Percentiles rank a stretch among this genome's conserved stretches.
Evolutionary conservation across 2,888 invertebrate genomes (phyloP).

Genomic region (Mesoligia furuncula): DNA sequence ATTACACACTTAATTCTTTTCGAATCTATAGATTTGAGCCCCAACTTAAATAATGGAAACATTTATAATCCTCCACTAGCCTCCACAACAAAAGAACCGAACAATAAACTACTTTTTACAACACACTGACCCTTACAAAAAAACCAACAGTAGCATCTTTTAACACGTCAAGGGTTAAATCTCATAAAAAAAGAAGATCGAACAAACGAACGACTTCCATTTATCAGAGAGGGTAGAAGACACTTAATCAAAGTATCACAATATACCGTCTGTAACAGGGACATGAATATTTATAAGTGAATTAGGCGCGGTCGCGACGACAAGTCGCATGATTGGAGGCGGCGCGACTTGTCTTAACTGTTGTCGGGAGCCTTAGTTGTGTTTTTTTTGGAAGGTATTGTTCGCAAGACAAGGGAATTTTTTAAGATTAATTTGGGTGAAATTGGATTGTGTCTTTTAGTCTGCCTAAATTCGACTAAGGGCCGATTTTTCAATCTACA

Average conservation of each 20-base stretch:
- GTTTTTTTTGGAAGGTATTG: constrained; percentile 43
- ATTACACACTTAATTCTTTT: background rate
- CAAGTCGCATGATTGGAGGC: constrained; percentile 78
- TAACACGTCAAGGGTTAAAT: constrained; percentile 60
- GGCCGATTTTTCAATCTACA: too few relatives aligned
- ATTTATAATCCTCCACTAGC: constrained; percentile 20
- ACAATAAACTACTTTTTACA: constrained; percentile 32
- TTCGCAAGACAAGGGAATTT: constrained; percentile 40
- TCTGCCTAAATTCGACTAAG: background rate
- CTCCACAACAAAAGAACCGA: constrained; percentile 19
- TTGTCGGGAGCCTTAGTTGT: constrained; percentile 71
- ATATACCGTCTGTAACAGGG: constrained; percentile 80
- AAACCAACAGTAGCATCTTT: constrained; percentile 69
- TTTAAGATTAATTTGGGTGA: constrained; percentile 31
- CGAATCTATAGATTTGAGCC: background rate
- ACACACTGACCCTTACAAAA: constrained; percentile 15
- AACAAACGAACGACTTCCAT: constrained; percentile 70
- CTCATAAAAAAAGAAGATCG: constrained; percentile 47
- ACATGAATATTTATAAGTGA: constrained; percentile 88
- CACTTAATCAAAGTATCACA: constrained; percentile 90
- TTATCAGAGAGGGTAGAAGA: constrained; percentile 82
- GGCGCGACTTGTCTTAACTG: constrained; percentile 79
- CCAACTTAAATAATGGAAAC: constrained; percentile 13
- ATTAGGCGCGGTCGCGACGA: constrained; percentile 80
- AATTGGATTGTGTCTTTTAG: constrained; percentile 7